Conservation (phyloP, 2,888 invertebrate species). For the Pycnomerus fuliginosus region DNA sequence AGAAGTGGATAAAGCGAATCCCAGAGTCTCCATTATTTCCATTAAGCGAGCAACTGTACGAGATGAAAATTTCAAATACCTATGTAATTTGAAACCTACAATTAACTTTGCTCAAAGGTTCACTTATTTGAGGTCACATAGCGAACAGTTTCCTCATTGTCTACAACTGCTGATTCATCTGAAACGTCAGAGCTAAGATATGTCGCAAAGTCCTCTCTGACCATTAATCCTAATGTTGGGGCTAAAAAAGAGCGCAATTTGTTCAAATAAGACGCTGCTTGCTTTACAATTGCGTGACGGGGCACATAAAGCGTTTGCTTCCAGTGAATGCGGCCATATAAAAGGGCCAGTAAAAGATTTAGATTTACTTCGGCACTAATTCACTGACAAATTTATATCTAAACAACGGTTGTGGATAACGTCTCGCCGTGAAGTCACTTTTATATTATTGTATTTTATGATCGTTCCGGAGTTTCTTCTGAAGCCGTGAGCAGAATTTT, state of each 20-base stretch:
- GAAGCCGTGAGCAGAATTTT: no score
- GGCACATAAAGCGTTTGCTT: conserved; percentile 16
- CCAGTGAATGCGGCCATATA: conserved; percentile 9
- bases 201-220: no score
- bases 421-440: no score
- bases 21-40: no score
- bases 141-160: no score
- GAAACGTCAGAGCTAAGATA: no score
- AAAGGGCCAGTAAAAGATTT: conserved; percentile 12
- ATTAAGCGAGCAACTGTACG: no score
- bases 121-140: no score
- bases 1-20: no score
- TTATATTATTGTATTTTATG: no score
- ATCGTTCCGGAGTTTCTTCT: no score
- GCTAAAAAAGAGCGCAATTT: conserved; percentile 1
- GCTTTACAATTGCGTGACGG: conserved; percentile 11
- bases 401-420: conserved; percentile 12
- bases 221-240: conserved; percentile 1
- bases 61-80: not conserved
- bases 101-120: not conserved
- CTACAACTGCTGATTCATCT: no score
- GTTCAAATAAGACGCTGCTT: conserved; percentile 14
- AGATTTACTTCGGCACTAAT: conserved; percentile 10
- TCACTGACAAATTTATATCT: conserved; percentile 16
- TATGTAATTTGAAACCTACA: not conserved